Percentiles rank a stretch among this genome's conserved stretches.
These are phyloP conservation scores for Zeugodacus cucurbitae DNA, from an alignment of 1,140 invertebrate genomes.

Conservation along the genomic window DNA sequence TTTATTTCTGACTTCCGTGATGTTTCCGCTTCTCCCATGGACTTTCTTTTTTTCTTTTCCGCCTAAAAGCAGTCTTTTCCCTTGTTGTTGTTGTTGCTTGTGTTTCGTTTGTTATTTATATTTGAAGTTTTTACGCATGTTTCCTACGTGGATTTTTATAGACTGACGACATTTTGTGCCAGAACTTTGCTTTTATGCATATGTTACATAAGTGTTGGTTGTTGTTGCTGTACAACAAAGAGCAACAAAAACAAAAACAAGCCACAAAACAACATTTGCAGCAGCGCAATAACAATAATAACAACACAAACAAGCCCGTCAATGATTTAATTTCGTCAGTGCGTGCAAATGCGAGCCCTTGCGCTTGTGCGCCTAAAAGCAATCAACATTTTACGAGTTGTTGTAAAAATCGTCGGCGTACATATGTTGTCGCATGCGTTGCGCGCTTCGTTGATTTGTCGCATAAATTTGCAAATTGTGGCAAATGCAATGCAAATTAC, in stretches of 20 bases:
- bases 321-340: neutral
- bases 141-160: neutral
- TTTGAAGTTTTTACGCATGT: neutral
- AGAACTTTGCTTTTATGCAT: neutral
- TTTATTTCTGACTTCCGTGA: neutral
- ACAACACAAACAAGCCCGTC: neutral
- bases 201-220: neutral
- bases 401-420: neutral
- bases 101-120: neutral
- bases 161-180: neutral
- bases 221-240: neutral
- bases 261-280: neutral
- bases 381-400: conserved; percentile 13
- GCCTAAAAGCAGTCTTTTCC: neutral
- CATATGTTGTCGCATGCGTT: neutral
- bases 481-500: neutral
- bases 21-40: neutral
- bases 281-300: neutral
- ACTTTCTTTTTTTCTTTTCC: neutral
- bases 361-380: neutral
- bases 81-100: neutral
- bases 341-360: neutral
- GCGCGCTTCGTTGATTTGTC: neutral
- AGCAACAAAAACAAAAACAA: neutral
- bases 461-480: neutral